Base-by-base conservation (phyloP, 2,888 invertebrate species). In the Molorchus minor region DNA sequence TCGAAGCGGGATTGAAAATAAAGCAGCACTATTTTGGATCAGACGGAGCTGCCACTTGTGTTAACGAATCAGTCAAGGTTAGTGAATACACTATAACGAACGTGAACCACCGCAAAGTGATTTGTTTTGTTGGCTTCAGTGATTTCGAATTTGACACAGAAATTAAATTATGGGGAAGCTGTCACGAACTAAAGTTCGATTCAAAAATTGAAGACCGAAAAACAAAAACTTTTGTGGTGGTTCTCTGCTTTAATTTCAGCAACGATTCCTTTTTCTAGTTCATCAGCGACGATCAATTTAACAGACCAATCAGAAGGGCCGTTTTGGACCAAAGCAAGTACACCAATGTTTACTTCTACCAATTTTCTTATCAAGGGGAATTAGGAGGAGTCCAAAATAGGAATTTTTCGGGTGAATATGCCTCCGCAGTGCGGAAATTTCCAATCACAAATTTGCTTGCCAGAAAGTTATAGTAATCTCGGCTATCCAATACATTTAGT, bases 281-380 rank as follows among this genome's bases (percentile, higher is more conserved):
- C 64, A 64, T 81, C 0, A 78, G 77, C n/a, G 84, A 85, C 65
- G 69, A 81, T 1, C 61, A 78, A 15, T 67, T 71, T 35, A 80
- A 83, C 58, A 83, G 85, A 68, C 76, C 82, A 0, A 77, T 71
- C 3, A 58, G 70, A 45, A 67, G 77, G 36, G 64, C 69, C 25
- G 80, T 82, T 56, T 82, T 84, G 62, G 72, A 80, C 1, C 74
- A 82, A 29, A 82, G 83, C 68, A 82, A 83, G 55, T 64, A 69
- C 36, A 62, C 61, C 4, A 63, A 66, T 19, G 70, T 70, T 0
- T 75, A 70, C 56, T 70, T 64, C 35, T 75, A 75, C 51, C 56
- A 64, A 35, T 74, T 75, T 58, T 67, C 71, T 0, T 69, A 75
- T 51, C 67, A 70, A 61, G 75, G 75, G 8, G 51, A 57, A 13